Percentiles rank a stretch among this genome's conserved stretches.
Evolutionary conservation across 2,888 invertebrate genomes (phyloP).

Genomic region (Aricia artaxerxes): DNA sequence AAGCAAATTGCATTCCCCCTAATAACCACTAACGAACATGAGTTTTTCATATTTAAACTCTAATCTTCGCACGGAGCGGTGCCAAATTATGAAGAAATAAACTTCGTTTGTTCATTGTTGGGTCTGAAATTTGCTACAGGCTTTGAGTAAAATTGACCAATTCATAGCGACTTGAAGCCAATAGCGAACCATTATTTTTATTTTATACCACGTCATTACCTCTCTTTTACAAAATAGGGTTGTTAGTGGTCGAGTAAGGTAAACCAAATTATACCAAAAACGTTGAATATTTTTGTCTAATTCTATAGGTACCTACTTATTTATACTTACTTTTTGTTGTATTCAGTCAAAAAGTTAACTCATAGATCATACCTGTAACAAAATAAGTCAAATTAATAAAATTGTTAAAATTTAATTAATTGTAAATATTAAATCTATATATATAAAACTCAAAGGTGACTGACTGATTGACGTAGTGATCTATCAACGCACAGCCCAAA

Average conservation of each 20-base stretch:
- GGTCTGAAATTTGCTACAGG: constrained; percentile 4
- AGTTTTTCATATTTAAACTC: constrained; percentile 47
- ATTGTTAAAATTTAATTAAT: neutral
- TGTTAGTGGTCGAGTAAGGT: neutral
- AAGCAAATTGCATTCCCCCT: constrained; percentile 78
- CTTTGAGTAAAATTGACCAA: neutral
- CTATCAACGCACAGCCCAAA: no score
- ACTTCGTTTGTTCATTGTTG: neutral
- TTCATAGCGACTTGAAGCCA: neutral
- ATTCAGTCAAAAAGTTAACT: neutral
- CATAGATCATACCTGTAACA: constrained; percentile 39
- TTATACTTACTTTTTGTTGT: neutral
- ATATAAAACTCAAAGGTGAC: no score
- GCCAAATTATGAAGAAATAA: constrained; percentile 35
- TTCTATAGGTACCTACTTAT: neutral
- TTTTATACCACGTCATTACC: no score
- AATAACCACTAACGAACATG: constrained; percentile 75
- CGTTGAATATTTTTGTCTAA: neutral
- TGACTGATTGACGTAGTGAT: no score
- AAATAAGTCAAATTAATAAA: constrained; percentile 30
- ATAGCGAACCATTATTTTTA: no score
- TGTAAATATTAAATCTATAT: no score
- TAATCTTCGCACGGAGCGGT: constrained; percentile 40
- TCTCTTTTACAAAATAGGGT: neutral
- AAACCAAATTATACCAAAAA: no score